A percentile compares a stretch with the other conserved stretches of the same genome.
phyloP scores from a whole-genome alignment of 37 sponge, comb jelly and placozoan genomes.

The Eunapius fragilis region DNA sequence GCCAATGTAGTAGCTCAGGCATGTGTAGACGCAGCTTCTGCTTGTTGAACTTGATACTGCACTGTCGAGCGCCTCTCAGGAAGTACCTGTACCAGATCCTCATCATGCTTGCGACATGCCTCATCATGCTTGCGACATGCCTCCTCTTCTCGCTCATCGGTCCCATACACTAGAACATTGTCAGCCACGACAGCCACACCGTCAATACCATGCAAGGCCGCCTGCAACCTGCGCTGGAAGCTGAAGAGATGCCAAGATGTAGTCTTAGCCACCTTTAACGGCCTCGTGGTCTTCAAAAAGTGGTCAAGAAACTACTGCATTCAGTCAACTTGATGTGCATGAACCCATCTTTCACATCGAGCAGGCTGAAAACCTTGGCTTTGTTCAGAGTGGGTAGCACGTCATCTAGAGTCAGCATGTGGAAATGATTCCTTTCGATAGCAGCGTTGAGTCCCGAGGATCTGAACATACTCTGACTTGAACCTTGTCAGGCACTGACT shows the following conservation, averaged over 20 bases:
- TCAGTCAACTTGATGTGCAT: conserved; percentile 20
- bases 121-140: conserved; percentile 19
- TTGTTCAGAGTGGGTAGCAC: conserved; percentile 17
- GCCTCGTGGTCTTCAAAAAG: conserved; percentile 35
- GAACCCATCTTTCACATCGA: conserved; percentile 31
- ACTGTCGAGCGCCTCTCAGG: conserved; percentile 25
- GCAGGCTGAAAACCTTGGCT: conserved; percentile 17
- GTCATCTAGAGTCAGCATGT: conserved; percentile 34
- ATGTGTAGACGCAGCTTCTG: conserved; percentile 21
- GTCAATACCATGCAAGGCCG: conserved; percentile 13
- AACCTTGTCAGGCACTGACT: conserved; percentile 16
- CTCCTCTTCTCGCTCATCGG: conserved; percentile 24
- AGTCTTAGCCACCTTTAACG: conserved; percentile 9
- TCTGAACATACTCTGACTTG: conserved; percentile 49
- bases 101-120: conserved; percentile 9
- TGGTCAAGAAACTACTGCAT: conserved; percentile 19
- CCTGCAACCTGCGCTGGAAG: conserved; percentile 29
- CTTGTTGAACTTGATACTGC: conserved; percentile 34
- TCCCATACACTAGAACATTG: conserved; percentile 35
- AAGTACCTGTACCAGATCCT: conserved; percentile 3
- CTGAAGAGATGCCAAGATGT: conserved; percentile 35
- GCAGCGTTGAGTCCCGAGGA: conserved; percentile 54
- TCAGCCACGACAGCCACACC: conserved; percentile 41
- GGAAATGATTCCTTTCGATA: conserved; percentile 35
- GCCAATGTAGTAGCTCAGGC: conserved; percentile 25